A percentile compares a stretch with the other conserved stretches of the same genome.
Evolutionary conservation across 1,140 invertebrate species (phyloP).

Genomic region (Drosophila auraria): DNA sequence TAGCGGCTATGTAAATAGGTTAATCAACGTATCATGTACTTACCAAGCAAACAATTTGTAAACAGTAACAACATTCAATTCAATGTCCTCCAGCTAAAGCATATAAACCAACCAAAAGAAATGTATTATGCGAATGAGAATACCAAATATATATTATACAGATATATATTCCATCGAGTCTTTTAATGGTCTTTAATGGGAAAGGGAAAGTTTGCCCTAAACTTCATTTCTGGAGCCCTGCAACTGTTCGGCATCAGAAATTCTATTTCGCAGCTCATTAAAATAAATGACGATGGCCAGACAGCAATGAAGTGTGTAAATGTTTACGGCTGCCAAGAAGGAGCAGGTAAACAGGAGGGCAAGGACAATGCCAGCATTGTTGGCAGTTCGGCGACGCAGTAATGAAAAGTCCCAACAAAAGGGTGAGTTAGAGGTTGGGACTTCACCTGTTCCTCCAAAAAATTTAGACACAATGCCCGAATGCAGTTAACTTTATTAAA

Average conservation of each 20-base stretch:
- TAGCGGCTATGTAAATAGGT: slow-evolving; percentile 76
- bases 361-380: slow-evolving; percentile 69
- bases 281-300: slow-evolving; percentile 79
- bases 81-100: slow-evolving; percentile 80
- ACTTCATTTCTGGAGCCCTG: background rate
- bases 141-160: slow-evolving; percentile 52
- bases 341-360: slow-evolving; percentile 41
- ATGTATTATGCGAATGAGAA: slow-evolving; percentile 69
- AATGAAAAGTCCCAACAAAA: slow-evolving; percentile 73
- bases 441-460: background rate
- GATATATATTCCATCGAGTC: slow-evolving; percentile 8
- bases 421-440: slow-evolving; percentile 19
- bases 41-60: slow-evolving; percentile 59
- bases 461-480: slow-evolving; percentile 66
- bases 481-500: slow-evolving; percentile 81
- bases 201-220: slow-evolving; percentile 37
- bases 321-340: slow-evolving; percentile 39
- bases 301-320: slow-evolving; percentile 60
- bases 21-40: slow-evolving; percentile 50
- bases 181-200: slow-evolving; percentile 12
- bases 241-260: slow-evolving; percentile 51
- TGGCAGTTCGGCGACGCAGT: slow-evolving; percentile 43
- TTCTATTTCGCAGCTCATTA: slow-evolving; percentile 81
- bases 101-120: slow-evolving; percentile 65
- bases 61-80: slow-evolving; percentile 80